Base-by-base conservation (phyloP, 2,797 vertebrate genomes). In the Parambassis ranga region DNA sequence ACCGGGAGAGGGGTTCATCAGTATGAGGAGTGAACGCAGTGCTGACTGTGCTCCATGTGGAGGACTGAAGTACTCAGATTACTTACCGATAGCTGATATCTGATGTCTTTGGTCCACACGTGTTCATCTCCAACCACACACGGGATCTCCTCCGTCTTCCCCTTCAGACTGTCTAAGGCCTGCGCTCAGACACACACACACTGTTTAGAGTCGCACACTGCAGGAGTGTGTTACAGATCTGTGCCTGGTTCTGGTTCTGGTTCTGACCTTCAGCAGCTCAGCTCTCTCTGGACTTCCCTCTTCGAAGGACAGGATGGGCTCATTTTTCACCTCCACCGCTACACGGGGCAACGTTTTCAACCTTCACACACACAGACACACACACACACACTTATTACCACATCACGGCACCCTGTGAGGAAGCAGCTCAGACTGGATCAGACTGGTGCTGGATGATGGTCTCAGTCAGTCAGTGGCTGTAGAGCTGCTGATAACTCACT, bases 41-140 rank as follows among this genome's bases (percentile, higher is more conserved):
- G 0, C 4, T 23, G 6, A 23, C 23, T 23, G 23, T 30, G 27
- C 28, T 13, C n/a, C n/a, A n/a, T n/a, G n/a, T n/a, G 28, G 4
- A 11, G 6, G n/a, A 28, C n/a, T 5, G 4, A 18, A 16, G 4
- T 11, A 5, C 6, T 36, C 22, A 6, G 18, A 6, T 30, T 15
- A 89, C 93, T 92, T 87, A 99, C 97, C 74, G 93, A 98, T 14
- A 95, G 69, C 87, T 99, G 97, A 61, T 95, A 97, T 77, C 70
- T 82, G 80, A 98, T 59, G 0, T 94, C 86, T 0, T 86, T 71
- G 0, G 96, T 99, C 97, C 97, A 98, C 60, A 98, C 92, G 20
- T 94, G 92, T 55, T 98, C 93, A 1, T 96, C 95, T 4, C 96
- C 97, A 0, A 99, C 85, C 63, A 98, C 93, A 1, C 97, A 98